Evolutionary conservation across 2,113 vertebrate species (phyloP), one percentile per base, ranked within the genome.

Genomic region (Balaeniceps rex): DNA sequence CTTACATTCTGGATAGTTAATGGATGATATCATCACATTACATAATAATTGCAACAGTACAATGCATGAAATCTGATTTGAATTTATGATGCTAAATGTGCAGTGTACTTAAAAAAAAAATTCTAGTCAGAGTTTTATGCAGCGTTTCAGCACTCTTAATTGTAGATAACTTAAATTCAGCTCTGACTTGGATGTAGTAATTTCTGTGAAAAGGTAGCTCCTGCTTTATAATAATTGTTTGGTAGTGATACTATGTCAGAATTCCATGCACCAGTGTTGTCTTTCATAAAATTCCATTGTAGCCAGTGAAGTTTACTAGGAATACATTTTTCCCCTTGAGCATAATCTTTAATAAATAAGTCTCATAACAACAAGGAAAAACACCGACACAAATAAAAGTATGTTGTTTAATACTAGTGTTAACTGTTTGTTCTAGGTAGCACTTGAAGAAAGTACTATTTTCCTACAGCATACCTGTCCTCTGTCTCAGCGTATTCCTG

Each of bases 361-460:
- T 51, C 33, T 74, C 12, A 3, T 78, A 87, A 68, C 19, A 85
- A 46, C 58, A 88, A 74, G 38, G 28, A 84, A 34, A 57, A 75
- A 63, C 29, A 52, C 22, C 46, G 58, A 81, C 33, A 88, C 34
- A 94, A 83, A 47, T 44, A 26, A 64, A 87, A 89, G 52, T 88
- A 64, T 77, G 19, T 92, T 90, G 70, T 93, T 93, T 94, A 95
- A 98, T 40, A 42, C 54, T 87, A 95, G 57, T 44, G 52, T n/a
- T 97, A 92, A 97, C 95, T 98, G 36, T 98, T 97, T 97, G 77
- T 98, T 98, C 91, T 98, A 98, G 98, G 96, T 93, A 97, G 92
- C 88, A 83, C 90, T 95, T 98, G 94, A 98, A 97, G 97, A 94
- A 96, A 86, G 31, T 83, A 84, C 78, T 95, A 78, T 83, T 82